phyloP scores from a whole-genome alignment of 2,797 vertebrate genomes.

The Macroramphosus scolopax region DNA sequence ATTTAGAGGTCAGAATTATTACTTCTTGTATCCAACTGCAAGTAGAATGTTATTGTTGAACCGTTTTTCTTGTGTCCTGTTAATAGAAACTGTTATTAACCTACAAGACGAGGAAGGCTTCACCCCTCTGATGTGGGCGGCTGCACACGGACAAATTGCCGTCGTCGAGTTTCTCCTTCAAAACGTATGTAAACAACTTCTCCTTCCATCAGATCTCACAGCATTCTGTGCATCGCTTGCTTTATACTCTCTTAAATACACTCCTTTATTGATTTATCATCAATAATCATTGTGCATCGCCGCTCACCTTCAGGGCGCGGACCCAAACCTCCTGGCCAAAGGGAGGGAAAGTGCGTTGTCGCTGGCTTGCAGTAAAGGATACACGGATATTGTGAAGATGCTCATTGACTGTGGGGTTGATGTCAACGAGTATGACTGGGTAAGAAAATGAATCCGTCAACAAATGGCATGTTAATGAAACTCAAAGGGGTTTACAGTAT shows the following conservation, averaged over 20 bases:
- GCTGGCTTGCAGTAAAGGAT: constrained; percentile 95
- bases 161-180: constrained; percentile 98
- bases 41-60: too few species aligned
- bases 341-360: constrained; percentile 95
- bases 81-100: constrained; percentile 93
- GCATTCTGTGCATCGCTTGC: neutral
- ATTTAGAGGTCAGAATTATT: too few species aligned
- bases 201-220: neutral
- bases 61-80: neutral
- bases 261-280: neutral
- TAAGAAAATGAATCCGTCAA: too few species aligned
- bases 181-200: constrained; percentile 78
- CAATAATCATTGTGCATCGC: too few species aligned
- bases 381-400: constrained; percentile 98
- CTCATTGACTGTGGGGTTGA: constrained; percentile 96
- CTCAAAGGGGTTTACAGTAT: too few species aligned
- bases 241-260: neutral
- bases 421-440: constrained; percentile 98
- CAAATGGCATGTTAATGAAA: too few species aligned
- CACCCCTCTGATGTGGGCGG: constrained; percentile 98
- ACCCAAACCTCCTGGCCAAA: constrained; percentile 93
- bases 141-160: constrained; percentile 97
- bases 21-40: too few species aligned
- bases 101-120: constrained; percentile 97
- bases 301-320: constrained; percentile 88